These are phyloP conservation scores for Alviniconcha strummeri DNA, from an alignment of 2,888 invertebrate genomes.

Conservation along the genomic window DNA sequence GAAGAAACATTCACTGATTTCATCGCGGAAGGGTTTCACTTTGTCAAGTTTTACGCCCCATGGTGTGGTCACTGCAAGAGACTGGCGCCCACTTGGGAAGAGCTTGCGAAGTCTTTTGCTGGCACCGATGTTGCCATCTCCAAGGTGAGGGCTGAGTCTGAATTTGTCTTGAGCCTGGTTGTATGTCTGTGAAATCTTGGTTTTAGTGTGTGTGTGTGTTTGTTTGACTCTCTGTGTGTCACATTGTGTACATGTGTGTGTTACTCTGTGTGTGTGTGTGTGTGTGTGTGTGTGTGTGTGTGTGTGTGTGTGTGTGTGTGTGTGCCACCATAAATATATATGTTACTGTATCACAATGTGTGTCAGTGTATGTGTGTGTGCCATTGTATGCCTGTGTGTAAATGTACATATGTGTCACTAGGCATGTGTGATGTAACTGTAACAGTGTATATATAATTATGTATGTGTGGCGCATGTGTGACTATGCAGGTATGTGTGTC, in stretches of 20 bases:
- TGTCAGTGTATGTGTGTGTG: neutral
- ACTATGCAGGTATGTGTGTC: neutral
- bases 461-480: neutral
- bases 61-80: constrained; percentile 92
- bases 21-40: constrained; percentile 85
- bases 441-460: neutral
- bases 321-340: neutral
- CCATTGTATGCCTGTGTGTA: no score
- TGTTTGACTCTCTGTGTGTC: neutral
- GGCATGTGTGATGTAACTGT: neutral
- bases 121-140: constrained; percentile 83
- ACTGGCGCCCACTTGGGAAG: constrained; percentile 89
- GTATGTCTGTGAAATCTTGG: neutral
- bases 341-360: no score
- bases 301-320: neutral
- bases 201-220: neutral
- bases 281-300: neutral
- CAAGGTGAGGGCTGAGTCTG: constrained; percentile 76
- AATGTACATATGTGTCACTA: no score
- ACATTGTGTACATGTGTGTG: neutral
- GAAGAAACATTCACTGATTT: constrained; percentile 84
- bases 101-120: constrained; percentile 83
- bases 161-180: no score
- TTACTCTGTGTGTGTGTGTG: neutral
- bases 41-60: constrained; percentile 93